phyloP scores from a whole-genome alignment of 2,797 vertebrate genomes.

The Rhynchonycteris naso region DNA sequence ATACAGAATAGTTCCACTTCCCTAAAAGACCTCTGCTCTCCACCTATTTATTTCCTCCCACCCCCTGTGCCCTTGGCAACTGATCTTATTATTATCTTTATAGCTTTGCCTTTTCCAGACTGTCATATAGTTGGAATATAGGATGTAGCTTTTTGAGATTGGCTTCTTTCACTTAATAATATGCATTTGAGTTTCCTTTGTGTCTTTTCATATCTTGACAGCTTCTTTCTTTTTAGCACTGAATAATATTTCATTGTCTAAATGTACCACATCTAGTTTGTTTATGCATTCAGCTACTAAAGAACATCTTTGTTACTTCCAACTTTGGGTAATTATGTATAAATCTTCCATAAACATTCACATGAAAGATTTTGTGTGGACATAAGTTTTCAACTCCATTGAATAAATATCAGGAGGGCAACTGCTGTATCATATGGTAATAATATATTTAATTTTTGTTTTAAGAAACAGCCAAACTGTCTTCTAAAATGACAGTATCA shows the following conservation, averaged over 20 bases:
- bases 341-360: neutral
- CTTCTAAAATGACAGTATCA: neutral
- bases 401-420: neutral
- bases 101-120: neutral
- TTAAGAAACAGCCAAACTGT: neutral
- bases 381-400: neutral
- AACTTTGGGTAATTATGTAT: neutral
- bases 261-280: neutral
- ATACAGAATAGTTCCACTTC: neutral
- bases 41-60: neutral
- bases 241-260: neutral
- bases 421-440: neutral
- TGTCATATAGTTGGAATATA: neutral
- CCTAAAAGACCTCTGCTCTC: neutral
- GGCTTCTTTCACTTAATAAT: neutral
- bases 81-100: neutral
- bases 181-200: neutral
- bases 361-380: neutral
- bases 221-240: neutral
- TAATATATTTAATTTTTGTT: neutral
- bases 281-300: neutral
- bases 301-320: neutral
- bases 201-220: conserved; percentile 19
- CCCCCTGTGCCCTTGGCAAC: neutral
- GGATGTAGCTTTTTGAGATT: neutral